phyloP scores from a whole-genome alignment of 2,113 vertebrate species.

The Oriolus oriolus region DNA sequence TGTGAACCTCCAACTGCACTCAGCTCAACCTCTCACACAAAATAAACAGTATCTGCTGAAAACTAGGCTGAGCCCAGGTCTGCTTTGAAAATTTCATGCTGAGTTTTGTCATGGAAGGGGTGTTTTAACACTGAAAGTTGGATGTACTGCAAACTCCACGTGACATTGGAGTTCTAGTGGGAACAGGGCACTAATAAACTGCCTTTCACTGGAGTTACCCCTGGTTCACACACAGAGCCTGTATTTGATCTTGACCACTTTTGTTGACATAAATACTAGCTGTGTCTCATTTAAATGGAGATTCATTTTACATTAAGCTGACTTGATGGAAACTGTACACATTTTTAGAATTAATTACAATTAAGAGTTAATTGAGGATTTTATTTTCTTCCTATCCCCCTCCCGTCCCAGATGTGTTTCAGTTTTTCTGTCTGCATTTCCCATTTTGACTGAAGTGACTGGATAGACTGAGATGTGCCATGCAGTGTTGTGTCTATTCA shows the following conservation, averaged over 20 bases:
- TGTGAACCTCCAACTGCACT: not conserved
- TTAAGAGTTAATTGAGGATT: not conserved
- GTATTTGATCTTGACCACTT: not conserved
- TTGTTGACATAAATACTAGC: not conserved
- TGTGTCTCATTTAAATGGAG: not conserved
- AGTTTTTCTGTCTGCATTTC: not conserved
- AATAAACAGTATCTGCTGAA: not conserved
- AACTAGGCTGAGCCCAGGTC: not conserved
- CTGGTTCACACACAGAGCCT: not conserved
- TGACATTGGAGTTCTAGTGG: not conserved
- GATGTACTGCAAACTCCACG: not conserved
- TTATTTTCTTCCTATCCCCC: not conserved
- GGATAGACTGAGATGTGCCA: not conserved
- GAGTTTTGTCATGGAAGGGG: not conserved
- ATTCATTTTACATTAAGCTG: not conserved
- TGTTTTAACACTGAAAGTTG: not conserved
- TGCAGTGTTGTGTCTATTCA: not conserved
- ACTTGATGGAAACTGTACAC: not conserved
- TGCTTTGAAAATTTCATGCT: not conserved
- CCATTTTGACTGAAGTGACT: not conserved
- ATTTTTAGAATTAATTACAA: not conserved
- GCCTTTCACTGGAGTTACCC: not conserved
- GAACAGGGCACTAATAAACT: not conserved
- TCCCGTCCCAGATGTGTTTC: rapidly evolving
- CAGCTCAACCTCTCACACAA: not conserved